Conservation (phyloP, 2,797 vertebrate species). For the Cirrhinus mrigala region DNA sequence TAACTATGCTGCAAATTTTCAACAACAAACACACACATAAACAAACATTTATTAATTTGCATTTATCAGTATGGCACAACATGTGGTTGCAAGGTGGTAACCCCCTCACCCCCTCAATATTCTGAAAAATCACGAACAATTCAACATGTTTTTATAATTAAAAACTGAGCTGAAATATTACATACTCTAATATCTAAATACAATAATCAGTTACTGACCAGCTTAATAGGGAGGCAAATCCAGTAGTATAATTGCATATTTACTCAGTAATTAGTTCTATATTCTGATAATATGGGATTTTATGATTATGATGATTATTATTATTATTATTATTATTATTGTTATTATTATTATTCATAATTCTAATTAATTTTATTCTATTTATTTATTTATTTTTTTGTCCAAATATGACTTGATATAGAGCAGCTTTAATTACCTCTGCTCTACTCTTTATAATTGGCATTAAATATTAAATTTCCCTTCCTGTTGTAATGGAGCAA, state of each 20-base stretch:
- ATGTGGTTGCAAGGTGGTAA: too few relatives aligned
- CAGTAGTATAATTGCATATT: neutral
- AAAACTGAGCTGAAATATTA: neutral
- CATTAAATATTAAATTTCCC: slow-evolving; percentile 57
- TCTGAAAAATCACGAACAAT: too few relatives aligned
- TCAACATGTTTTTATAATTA: too few relatives aligned
- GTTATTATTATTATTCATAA: too few relatives aligned
- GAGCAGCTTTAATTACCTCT: slow-evolving; percentile 39
- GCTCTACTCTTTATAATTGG: slow-evolving; percentile 39
- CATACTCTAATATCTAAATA: neutral
- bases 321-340: too few relatives aligned
- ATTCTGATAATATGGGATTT: neutral
- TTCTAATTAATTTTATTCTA: too few relatives aligned
- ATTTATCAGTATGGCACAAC: too few relatives aligned
- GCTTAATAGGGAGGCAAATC: neutral
- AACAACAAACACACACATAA: neutral
- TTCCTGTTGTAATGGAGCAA: slow-evolving; percentile 37
- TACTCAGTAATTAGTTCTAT: too few relatives aligned
- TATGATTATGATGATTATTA: neutral
- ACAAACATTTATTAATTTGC: too few relatives aligned
- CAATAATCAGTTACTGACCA: neutral
- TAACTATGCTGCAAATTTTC: neutral
- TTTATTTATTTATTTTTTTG: too few relatives aligned
- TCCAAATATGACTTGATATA: neutral
- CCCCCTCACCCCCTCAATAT: too few relatives aligned